phyloP scores from a whole-genome alignment of 2,113 vertebrate species.

The Percopsis transmontana region DNA sequence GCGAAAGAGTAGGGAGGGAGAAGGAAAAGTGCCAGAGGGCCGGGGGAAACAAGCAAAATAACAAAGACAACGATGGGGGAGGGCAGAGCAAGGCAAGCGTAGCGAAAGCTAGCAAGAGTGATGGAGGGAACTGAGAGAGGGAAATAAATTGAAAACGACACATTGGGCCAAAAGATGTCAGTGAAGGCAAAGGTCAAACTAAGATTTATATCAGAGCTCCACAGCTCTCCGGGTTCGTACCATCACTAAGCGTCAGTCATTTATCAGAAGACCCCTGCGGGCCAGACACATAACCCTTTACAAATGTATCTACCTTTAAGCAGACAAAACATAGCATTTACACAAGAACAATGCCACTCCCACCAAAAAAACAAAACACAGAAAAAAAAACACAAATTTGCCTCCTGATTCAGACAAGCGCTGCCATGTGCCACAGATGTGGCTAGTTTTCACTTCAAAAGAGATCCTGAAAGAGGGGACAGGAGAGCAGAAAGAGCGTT shows the following conservation, averaged over 20 bases:
- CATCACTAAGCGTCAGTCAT: constrained; percentile 38
- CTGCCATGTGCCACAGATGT: constrained; percentile 37
- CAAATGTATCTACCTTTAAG: constrained; percentile 24
- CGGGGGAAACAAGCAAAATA: not conserved
- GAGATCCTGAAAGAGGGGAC: constrained; percentile 5
- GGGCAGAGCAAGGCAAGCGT: not conserved
- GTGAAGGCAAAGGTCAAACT: constrained; percentile 57
- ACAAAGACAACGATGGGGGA: not conserved
- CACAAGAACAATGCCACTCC: constrained; percentile 20
- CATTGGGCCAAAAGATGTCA: constrained; percentile 17
- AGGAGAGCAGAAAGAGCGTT: constrained; percentile 34
- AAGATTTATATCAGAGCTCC: constrained; percentile 49
- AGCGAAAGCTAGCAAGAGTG: not conserved
- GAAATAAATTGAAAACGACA: constrained; percentile 15
- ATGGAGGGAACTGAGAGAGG: not conserved
- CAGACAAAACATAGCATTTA: constrained; percentile 38
- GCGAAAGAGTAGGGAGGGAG: not conserved
- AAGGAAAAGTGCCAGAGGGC: not conserved
- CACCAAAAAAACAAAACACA: constrained; percentile 1
- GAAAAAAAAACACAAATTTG: constrained; percentile 13
- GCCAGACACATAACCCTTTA: constrained; percentile 30
- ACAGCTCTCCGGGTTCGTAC: constrained; percentile 33
- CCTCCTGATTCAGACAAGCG: constrained; percentile 30
- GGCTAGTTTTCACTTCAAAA: constrained; percentile 53
- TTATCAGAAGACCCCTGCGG: constrained; percentile 18